These are phyloP conservation scores for Yoshiicerus persimilis DNA, from an alignment of 1,140 invertebrate species.

Conservation along the genomic window DNA sequence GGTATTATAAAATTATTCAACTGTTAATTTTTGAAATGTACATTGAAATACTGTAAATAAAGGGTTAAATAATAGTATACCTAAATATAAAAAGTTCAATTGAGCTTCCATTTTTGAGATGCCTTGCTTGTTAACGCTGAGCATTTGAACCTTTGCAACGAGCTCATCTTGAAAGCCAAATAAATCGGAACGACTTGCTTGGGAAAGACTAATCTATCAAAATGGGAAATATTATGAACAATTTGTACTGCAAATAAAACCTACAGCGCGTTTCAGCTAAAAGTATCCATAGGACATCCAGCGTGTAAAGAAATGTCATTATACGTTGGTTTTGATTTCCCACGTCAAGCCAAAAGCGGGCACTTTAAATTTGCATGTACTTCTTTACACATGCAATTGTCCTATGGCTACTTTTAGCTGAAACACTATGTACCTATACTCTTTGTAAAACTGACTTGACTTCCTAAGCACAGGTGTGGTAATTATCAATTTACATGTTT, in stretches of 20 bases:
- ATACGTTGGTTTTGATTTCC: too few species aligned
- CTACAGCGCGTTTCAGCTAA: too few species aligned
- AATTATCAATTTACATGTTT: background rate
- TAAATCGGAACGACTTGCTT: background rate
- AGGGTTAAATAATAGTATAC: background rate
- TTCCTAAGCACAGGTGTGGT: too few species aligned
- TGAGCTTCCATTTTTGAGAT: background rate
- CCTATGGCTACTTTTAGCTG: too few species aligned
- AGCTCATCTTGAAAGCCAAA: background rate
- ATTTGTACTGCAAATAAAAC: background rate
- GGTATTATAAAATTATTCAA: background rate
- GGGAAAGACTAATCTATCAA: background rate
- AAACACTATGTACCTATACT: too few species aligned
- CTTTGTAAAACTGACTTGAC: too few species aligned
- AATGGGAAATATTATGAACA: background rate
- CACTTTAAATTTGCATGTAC: too few species aligned
- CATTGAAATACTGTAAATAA: background rate
- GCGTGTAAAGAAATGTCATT: background rate
- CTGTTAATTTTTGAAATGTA: background rate
- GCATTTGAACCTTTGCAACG: background rate
- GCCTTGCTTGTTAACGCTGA: background rate
- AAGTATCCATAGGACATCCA: background rate
- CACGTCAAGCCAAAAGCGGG: too few species aligned
- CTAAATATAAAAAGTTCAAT: background rate
- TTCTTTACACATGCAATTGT: too few species aligned